Conservation (phyloP, 2,797 vertebrate species). For the Hybognathus amarus region DNA sequence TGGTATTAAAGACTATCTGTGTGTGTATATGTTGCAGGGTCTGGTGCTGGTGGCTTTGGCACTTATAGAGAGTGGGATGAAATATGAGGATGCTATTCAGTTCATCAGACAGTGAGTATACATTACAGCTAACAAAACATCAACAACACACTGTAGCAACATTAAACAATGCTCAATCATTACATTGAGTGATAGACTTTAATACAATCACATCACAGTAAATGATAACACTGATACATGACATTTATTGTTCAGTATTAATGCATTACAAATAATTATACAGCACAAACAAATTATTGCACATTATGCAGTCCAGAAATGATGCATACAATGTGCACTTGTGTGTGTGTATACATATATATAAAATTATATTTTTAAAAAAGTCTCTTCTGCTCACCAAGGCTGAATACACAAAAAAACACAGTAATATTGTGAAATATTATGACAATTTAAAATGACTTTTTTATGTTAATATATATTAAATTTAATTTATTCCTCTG, state of each 20-base stretch:
- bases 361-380: no score
- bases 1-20: constrained; percentile 20
- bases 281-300: background rate
- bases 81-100: constrained; percentile 97
- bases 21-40: constrained; percentile 73
- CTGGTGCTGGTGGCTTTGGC: constrained; percentile 94
- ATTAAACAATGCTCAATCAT: background rate
- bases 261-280: background rate
- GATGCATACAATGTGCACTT: background rate
- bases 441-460: no score
- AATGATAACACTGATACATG: background rate
- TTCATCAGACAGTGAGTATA: constrained; percentile 94
- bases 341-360: no score
- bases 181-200: background rate
- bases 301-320: background rate
- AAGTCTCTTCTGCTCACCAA: no score
- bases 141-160: background rate
- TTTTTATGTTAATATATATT: no score
- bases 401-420: no score
- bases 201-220: background rate
- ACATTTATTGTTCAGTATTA: constrained; percentile 16
- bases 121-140: constrained; percentile 1
- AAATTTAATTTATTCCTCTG: no score
- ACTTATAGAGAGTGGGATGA: constrained; percentile 97
- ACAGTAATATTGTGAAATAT: no score